Evolutionary conservation across 2,888 invertebrate genomes (phyloP).

Genomic region (Caradrina clavipalpis): DNA sequence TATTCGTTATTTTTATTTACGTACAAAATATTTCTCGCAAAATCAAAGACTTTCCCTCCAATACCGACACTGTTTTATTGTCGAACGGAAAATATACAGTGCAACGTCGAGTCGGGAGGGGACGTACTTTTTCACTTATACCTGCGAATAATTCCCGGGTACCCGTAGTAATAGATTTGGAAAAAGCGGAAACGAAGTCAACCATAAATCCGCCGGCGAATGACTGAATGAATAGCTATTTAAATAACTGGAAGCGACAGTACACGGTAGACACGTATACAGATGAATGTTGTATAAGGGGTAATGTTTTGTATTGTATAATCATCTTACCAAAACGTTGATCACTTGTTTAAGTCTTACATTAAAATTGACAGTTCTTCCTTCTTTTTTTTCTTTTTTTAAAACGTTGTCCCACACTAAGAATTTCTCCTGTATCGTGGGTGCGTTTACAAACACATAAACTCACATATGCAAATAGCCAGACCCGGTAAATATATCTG

Average conservation of each 20-base stretch:
- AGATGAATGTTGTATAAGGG: neutral
- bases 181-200: conserved; percentile 82
- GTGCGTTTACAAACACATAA: no score
- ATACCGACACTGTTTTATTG: conserved; percentile 62
- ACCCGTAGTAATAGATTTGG: conserved; percentile 84
- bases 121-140: conserved; percentile 78
- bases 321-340: neutral
- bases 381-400: no score
- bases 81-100: conserved; percentile 70
- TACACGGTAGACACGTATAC: conserved; percentile 31
- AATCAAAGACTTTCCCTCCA: conserved; percentile 28
- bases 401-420: no score
- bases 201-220: conserved; percentile 78
- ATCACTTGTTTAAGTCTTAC: neutral
- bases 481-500: no score
- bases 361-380: no score
- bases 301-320: neutral
- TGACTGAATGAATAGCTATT: conserved; percentile 70
- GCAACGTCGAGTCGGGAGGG: conserved; percentile 61
- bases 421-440: no score
- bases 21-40: conserved; percentile 22
- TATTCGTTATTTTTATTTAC: conserved; percentile 16
- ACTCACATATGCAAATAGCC: no score
- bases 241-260: conserved; percentile 70
- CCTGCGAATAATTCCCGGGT: conserved; percentile 80